Evolutionary conservation across 2,888 invertebrate genomes (phyloP), one percentile per base, ranked within the genome.

Genomic region (Brachylomia viminalis): DNA sequence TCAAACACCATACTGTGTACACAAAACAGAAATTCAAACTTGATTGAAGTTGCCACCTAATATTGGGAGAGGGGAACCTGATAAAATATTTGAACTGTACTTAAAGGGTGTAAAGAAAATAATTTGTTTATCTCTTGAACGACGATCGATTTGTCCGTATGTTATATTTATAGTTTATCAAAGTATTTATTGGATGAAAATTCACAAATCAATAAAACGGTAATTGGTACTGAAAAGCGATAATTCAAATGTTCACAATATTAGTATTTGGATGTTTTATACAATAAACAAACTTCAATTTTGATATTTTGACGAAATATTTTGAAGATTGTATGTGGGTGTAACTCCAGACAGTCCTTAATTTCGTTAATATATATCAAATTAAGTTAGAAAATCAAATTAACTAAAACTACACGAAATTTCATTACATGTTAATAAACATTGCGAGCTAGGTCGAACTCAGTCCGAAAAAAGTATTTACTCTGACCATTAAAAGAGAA

Each of bases 41-140:
- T 61, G 65, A 70, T 72, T 77, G 10, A 69, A 74, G 73, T 27
- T 59, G 38, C 62, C n/a, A 23, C 54, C 67, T 80, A 77, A 83
- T 83, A 80, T 77, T 72, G 27, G 45, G 0, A 64, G 38, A 67
- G 23, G 15, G 62, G 45, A 75, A 64, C 52, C 67, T 65, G 45
- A 71, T 42, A 61, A 71, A 80, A 83, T 83, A 83, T 83, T 83
- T 83, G 80, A 59, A 69, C 59, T 65, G 67, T 58, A 7, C 73
- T 83, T 68, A 68, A 69, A 76, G 47, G 52, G 27, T 74, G 27
- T 56, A 56, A 49, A 56, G 45, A 49, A 64, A 78, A 45, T 56
- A 74, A 58, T 71, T 64, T 71, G 65, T 66, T 69, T 64, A 74
- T 45, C 42, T 61, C 23, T 62, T 15, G 7, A 81, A 65, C 67